Evolutionary conservation across 2,888 invertebrate species (phyloP).

Genomic region (Meghimatium bilineatum): DNA sequence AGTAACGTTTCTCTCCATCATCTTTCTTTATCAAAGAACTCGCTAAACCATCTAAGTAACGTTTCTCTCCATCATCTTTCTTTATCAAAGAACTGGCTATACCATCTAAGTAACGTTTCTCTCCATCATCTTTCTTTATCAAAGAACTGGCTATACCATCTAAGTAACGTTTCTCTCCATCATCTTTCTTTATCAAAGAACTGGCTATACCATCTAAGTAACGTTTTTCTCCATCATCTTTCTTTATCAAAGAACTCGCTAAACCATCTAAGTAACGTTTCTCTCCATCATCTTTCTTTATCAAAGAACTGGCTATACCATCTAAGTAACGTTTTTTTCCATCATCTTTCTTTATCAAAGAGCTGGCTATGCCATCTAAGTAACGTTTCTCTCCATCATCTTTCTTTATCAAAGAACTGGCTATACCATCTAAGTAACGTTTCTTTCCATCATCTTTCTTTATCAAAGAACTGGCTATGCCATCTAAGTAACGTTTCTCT

Average conservation of each 20-base stretch:
- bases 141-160: slow-evolving; percentile 23
- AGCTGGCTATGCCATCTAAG: slow-evolving; percentile 14
- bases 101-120: slow-evolving; percentile 9
- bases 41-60: slow-evolving; percentile 5
- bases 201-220: slow-evolving; percentile 20
- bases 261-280: slow-evolving; percentile 18
- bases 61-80: slow-evolving; percentile 13
- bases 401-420: slow-evolving; percentile 18
- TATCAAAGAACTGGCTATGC: background rate
- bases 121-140: slow-evolving; percentile 12
- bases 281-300: slow-evolving; percentile 16
- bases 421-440: slow-evolving; percentile 17
- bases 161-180: slow-evolving; percentile 20
- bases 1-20: background rate
- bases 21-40: slow-evolving; percentile 24
- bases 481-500: slow-evolving; percentile 6
- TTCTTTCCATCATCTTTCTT: background rate
- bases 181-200: slow-evolving; percentile 22
- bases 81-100: slow-evolving; percentile 23
- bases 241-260: slow-evolving; percentile 8
- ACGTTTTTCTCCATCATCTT: slow-evolving; percentile 1
- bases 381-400: slow-evolving; percentile 22
- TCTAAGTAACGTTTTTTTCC: slow-evolving; percentile 13
- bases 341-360: slow-evolving; percentile 12
- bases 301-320: slow-evolving; percentile 23